Evolutionary conservation across 2,113 vertebrate species (phyloP), one percentile per base, ranked within the genome.

Genomic region (Shinisaurus crocodilurus): DNA sequence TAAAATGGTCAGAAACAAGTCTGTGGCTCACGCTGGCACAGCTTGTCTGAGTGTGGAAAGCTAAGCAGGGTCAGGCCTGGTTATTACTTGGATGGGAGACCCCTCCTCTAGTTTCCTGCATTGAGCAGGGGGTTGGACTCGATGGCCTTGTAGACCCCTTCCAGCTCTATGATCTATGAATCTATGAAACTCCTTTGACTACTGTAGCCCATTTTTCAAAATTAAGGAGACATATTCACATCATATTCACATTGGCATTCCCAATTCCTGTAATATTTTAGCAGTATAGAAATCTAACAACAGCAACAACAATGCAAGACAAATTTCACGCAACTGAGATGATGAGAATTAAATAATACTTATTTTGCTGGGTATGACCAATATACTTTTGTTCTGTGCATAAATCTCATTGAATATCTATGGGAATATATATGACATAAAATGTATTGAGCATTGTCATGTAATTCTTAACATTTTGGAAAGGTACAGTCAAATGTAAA

Each of bases 1-100:
- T 87, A 74, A 87, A 87, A 87, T 48, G 29, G 65, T 25, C 76
- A 79, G 45, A 63, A n/a, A n/a, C n/a, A n/a, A n/a, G n/a, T n/a
- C n/a, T n/a, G n/a, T n/a, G n/a, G n/a, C n/a, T n/a, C n/a, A n/a
- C n/a, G n/a, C n/a, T n/a, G n/a, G n/a, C n/a, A n/a, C n/a, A n/a
- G n/a, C n/a, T n/a, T n/a, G n/a, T n/a, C n/a, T n/a, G n/a, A n/a
- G n/a, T n/a, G n/a, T n/a, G n/a, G n/a, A n/a, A n/a, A n/a, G n/a
- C n/a, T n/a, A n/a, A n/a, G n/a, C n/a, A n/a, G n/a, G n/a, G n/a
- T n/a, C n/a, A n/a, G n/a, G n/a, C n/a, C n/a, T n/a, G n/a, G n/a
- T n/a, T n/a, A n/a, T n/a, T n/a, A n/a, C n/a, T n/a, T n/a, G n/a
- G n/a, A n/a, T n/a, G n/a, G n/a, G n/a, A n/a, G n/a, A n/a, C n/a